Base-by-base conservation (phyloP, 2,888 invertebrate genomes). In the Pachycephus smyrnensis region DNA sequence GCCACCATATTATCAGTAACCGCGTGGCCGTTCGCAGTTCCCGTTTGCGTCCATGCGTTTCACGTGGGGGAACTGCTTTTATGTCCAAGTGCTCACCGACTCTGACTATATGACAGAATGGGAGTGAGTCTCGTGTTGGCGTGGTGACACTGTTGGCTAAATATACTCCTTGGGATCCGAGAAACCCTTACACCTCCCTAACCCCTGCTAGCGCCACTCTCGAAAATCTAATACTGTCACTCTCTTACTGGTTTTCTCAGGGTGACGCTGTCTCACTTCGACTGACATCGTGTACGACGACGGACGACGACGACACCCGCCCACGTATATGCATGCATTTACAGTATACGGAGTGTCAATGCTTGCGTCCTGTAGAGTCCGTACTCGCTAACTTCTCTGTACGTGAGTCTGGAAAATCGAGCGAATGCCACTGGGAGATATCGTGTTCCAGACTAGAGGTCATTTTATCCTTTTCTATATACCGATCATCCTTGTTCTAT, bases 361-460 rank as follows among this genome's bases (percentile, higher is more conserved):
- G 75, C 77, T 80, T 73, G 73, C 76, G 75, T 78, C 76, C 68
- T 77, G 78, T 33, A 71, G 31, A 32, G 71, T 31, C 23, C 12
- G 31, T 71, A 33, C 71, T 33, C 71, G 71, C 71, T 71, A 71
- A 71, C 71, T 71, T 71, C 71, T 71, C 15, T 31, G 3, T 12
- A 31, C 71, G 9, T 31, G 78, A 82, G 81, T 81, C 79, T 71
- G 73, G 76, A 75, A 80, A 82, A 82, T 80, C 79, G 74, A 77
- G 76, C 73, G 81, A 81, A 81, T 78, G 80, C 68, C 80, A 78
- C 78, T 76, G 75, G 78, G 79, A 80, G 79, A 82, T 83, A 81
- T 79, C 78, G 73, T 40, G 73, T 81, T 80, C 75, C 31, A 75
- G 40, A 33, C 1, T 69, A 12, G 2, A 69, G 30, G 30, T 32